Evolutionary conservation across 2,113 vertebrate species (phyloP), one percentile per base, ranked within the genome.

Genomic region (Leptosomus discolor): DNA sequence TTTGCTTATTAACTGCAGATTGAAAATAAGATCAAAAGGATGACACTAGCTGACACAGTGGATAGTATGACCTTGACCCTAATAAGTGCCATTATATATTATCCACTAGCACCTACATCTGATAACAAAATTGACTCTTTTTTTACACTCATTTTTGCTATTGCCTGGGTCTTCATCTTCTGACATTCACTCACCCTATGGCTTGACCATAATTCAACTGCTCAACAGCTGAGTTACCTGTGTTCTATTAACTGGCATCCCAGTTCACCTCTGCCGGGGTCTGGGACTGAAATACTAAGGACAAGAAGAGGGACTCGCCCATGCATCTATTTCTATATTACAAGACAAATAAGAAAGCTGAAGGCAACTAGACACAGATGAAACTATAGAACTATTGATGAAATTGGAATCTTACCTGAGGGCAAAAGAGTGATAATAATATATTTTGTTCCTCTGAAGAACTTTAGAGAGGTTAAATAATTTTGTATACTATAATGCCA

Each of bases 171-270:
- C 48, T 48, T 86, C 11, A 46, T 46, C 11, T 71, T 60, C 20
- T 56, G 43, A 48, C 0, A 0, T 63, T 77, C 30, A 61, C 3
- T 27, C 21, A 39, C 13, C 3, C 21, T 68, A 22, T 24, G 5
- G 3, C 9, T 65, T 85, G 36, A 57, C 24, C 12, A 36, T 73
- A 46, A 78, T 48, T 17, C 15, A 58, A 15, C 30, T 29, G 27
- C 22, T 69, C 58, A 80, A 14, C 3, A 60, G 24, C 15, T 64
- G 26, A 57, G 23, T 53, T 77, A 45, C 13, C 75, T 39, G 12
- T 9, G 16, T 74, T 22, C 5, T 91, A 8, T 46, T 34, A 63
- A 43, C 12, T 20, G 12, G 3, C 22, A 39, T 56, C 19, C 80
- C 41, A 45, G 8, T 18, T 92, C 34, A 53, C 9, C 6, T 58